Evolutionary conservation across 2,888 invertebrate genomes (phyloP), one percentile per base, ranked within the genome.

Genomic region (Amblyjoppa proteus): DNA sequence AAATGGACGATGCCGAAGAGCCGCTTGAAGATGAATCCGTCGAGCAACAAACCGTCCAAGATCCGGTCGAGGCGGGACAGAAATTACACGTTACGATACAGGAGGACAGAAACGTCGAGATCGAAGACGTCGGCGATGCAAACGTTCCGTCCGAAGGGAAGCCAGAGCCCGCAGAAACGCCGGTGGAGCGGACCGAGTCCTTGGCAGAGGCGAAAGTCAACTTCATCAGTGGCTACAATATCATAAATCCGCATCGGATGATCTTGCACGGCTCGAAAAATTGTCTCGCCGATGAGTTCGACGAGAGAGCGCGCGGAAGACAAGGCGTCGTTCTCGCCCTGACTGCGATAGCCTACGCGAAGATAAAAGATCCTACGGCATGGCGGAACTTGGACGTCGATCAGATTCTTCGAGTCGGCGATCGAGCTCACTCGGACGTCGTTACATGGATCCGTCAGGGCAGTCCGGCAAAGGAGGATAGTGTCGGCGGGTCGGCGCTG

Each of bases 381-480:
- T 94, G 94, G 94, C 85, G 90, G 56, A 91, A 87, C 64, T 77
- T 88, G n/a, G 92, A 93, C 41, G 58, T 93, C 0, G 90, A 93
- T 87, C 89, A 91, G 61, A 87, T 93, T 13, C 71, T 93, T 38
- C 87, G 87, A 4, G 79, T 90, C 3, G 91, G 91, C 7, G 83
- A 89, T 68, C 81, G 68, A 11, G 85, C 89, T n/a, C 91, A 91
- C 58, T 87, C 87, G 13, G 84, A 90, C 0, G 38, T 91, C 3
- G 81, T 91, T 4, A 83, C 51, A 0, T 92, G 91, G 91, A 91
- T 93, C n/a, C 78, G 87, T 20, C 80, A 77, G 51, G 92, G 91
- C 0, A 88, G 89, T 56, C 90, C 89, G 0, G 80, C 68, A 11
- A 64, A n/a, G 0, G 61, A 76, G n/a, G 31, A 51, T 3, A 75